Evolutionary conservation across 2,113 vertebrate species (phyloP), one percentile per base, ranked within the genome.

Genomic region (Hiodon tergisus): DNA sequence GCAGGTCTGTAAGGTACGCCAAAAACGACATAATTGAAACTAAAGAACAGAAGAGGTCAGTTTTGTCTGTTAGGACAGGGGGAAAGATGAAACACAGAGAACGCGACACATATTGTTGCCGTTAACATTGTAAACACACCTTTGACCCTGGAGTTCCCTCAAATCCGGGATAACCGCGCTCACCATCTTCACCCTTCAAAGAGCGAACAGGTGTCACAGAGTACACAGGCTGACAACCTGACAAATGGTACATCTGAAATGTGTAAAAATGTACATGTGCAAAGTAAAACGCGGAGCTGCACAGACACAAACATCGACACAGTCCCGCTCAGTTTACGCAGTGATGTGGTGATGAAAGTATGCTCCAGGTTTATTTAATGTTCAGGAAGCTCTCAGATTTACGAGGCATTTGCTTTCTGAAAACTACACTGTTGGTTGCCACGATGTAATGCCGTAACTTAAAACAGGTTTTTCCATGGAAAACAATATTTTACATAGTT

Each of bases 111-210:
- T 6, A 7, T 66, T 65, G 65, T 13, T 48, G 51, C 48, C 46
- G 59, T 58, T 53, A 67, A 48, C 31, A 17, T 46, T 58, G 46
- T 47, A 31, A 55, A 63, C 13, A 0, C 57, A 92, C 95, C 94
- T 96, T 96, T 54, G 80, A 73, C 51, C 96, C 93, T 3, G 87
- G 81, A 60, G 83, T 81, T 77, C 93, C 96, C 54, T 85, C 85
- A 2, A 81, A 82, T 67, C 96, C 96, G 79, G 92, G 87, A 16
- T 90, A 86, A 74, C 95, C 93, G 1, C 90, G 86, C 1, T 78
- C 83, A 14, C 95, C 94, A 2, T 94, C 90, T 59, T 95, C 92
- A 61, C 96, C 96, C 96, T 97, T 84, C 75, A 9, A 72, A 7
- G 55, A 86, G 74, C 17, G 78, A 52, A 50, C n/a, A 78, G 6